These are phyloP conservation scores for Ammodytes marinus DNA, from an alignment of 2,113 vertebrate species.

Conservation along the genomic window DNA sequence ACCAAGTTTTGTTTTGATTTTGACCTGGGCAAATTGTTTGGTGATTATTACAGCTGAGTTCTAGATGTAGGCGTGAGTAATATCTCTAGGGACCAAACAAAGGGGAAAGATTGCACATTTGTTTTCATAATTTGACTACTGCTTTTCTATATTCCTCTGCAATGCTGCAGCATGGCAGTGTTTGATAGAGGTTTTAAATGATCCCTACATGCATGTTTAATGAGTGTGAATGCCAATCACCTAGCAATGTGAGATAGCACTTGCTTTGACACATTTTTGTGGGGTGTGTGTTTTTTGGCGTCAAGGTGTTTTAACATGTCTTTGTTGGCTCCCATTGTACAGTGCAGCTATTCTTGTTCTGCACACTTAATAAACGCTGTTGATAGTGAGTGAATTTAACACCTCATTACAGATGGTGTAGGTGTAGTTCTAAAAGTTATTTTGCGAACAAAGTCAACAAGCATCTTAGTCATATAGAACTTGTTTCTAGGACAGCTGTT, in stretches of 20 bases:
- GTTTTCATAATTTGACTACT: constrained; percentile 14
- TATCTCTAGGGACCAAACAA: constrained; percentile 24
- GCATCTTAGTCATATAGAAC: background rate
- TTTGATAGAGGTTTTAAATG: constrained; percentile 19
- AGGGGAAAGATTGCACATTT: constrained; percentile 7
- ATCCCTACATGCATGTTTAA: constrained; percentile 76
- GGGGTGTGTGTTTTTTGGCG: constrained; percentile 2
- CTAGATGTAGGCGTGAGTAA: constrained; percentile 13
- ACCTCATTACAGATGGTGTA: background rate
- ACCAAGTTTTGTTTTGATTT: constrained; percentile 44
- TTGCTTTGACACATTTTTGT: background rate
- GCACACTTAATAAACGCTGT: background rate
- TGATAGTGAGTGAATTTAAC: background rate
- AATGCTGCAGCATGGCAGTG: background rate
- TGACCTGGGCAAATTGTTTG: constrained; percentile 37
- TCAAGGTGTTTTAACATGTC: constrained; percentile 18
- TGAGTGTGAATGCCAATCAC: constrained; percentile 80
- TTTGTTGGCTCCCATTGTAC: background rate
- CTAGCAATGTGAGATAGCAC: constrained; percentile 67
- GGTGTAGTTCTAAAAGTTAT: background rate
- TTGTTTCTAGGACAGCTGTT: background rate
- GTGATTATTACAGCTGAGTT: constrained; percentile 18
- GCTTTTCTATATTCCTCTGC: background rate
- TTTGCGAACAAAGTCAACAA: background rate
- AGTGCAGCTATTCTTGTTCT: constrained; percentile 5